phyloP scores from a whole-genome alignment of 2,797 vertebrate species.

The Hafferia zeledoni region DNA sequence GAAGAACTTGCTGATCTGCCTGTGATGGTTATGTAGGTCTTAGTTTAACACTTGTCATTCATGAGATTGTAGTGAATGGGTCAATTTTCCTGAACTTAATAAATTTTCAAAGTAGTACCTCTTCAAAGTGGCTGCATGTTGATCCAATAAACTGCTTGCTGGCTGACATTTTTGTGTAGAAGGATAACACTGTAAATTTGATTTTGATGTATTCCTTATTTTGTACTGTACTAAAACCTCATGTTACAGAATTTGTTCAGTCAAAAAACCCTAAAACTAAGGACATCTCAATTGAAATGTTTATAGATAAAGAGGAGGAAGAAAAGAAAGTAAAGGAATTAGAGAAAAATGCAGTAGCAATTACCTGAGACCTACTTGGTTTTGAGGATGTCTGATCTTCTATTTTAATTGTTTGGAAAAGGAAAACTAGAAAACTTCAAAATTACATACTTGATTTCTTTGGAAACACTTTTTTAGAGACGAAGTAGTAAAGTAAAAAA shows the following conservation, averaged over 20 bases:
- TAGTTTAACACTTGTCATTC: not conserved
- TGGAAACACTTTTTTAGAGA: not conserved
- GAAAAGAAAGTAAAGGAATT: slow-evolving; percentile 72
- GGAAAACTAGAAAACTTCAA: not conserved
- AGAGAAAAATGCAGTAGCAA: slow-evolving; percentile 38
- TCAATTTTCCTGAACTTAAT: not conserved
- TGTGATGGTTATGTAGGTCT: not conserved
- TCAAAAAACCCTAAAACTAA: not conserved
- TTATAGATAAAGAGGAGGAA: slow-evolving; percentile 74
- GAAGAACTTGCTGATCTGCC: not conserved
- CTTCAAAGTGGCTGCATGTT: slow-evolving; percentile 12
- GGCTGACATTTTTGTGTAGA: not conserved
- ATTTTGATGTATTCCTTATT: slow-evolving; percentile 45
- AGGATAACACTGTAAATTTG: slow-evolving; percentile 68
- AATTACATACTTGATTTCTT: not conserved
- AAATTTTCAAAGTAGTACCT: not conserved
- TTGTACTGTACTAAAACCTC: slow-evolving; percentile 66
- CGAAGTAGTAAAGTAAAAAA: not conserved
- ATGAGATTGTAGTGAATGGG: not conserved
- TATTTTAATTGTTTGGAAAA: not conserved
- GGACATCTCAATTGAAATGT: slow-evolving; percentile 62
- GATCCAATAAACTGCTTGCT: not conserved
- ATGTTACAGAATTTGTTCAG: not conserved
- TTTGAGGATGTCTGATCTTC: slow-evolving; percentile 4
- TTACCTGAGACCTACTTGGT: slow-evolving; percentile 65